phyloP scores from a whole-genome alignment of 2,797 vertebrate species.

The Leucoraja ocellata region DNA sequence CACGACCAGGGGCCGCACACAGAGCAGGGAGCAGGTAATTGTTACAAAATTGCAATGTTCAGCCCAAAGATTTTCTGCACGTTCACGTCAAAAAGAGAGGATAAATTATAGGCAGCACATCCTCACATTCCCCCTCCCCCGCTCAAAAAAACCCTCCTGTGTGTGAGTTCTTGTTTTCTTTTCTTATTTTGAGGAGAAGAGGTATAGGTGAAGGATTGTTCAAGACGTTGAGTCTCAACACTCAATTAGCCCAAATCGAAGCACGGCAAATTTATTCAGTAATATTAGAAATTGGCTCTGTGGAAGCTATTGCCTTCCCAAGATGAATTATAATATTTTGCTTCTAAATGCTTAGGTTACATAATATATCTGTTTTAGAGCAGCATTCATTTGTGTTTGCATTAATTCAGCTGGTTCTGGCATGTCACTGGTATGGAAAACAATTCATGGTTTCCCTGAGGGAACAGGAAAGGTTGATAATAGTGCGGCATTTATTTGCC shows the following conservation, averaged over 20 bases:
- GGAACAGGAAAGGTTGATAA: background rate
- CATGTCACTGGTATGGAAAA: background rate
- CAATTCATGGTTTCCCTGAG: background rate
- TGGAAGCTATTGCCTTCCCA: background rate
- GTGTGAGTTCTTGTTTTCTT: background rate
- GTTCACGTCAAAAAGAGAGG: background rate
- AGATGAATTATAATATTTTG: background rate
- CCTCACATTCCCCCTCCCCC: background rate
- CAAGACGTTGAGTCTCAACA: background rate
- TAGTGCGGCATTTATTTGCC: background rate
- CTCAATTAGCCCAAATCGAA: background rate
- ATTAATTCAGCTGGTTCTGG: background rate
- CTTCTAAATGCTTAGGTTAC: background rate
- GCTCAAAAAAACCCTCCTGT: background rate
- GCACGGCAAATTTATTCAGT: background rate
- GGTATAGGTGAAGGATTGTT: background rate
- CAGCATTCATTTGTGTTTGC: background rate
- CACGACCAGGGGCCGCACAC: background rate
- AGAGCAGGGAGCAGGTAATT: background rate
- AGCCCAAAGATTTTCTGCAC: background rate
- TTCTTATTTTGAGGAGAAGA: background rate
- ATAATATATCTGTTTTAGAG: background rate
- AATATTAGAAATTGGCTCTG: background rate
- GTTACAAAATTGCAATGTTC: constrained; percentile 23
- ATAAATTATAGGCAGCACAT: background rate